phyloP scores from a whole-genome alignment of 2,797 vertebrate genomes.

The Pogonophryne albipinna region DNA sequence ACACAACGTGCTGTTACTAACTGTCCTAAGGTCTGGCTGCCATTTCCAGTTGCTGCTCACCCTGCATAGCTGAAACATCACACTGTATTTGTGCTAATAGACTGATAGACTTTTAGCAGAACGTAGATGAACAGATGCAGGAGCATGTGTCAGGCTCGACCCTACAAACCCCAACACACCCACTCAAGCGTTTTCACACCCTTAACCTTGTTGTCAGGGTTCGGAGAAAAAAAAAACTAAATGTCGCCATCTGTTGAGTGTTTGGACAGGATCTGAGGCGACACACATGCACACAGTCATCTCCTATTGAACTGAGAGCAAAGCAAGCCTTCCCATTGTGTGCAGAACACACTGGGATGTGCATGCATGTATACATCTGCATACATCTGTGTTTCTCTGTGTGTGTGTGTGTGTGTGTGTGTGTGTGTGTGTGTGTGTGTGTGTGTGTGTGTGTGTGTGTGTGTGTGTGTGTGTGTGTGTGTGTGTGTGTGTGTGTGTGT shows the following conservation, averaged over 20 bases:
- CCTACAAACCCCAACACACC: slow-evolving; percentile 42
- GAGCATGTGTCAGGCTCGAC: slow-evolving; percentile 54
- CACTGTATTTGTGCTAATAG: not conserved
- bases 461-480: slow-evolving; percentile 4
- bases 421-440: slow-evolving; percentile 11
- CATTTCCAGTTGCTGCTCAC: too few relatives aligned
- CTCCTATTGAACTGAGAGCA: slow-evolving; percentile 10
- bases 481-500: slow-evolving; percentile 2
- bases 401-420: slow-evolving; percentile 1
- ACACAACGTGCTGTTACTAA: too few relatives aligned
- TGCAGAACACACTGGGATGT: slow-evolving; percentile 18
- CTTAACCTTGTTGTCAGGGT: slow-evolving; percentile 56
- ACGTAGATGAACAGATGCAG: slow-evolving; percentile 34
- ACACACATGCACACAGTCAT: slow-evolving; percentile 31
- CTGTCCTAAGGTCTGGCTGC: too few relatives aligned
- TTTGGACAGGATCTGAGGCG: slow-evolving; percentile 46
- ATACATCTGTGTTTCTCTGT: slow-evolving; percentile 18
- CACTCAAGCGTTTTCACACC: slow-evolving; percentile 54
- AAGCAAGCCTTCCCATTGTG: slow-evolving; percentile 24
- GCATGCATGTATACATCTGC: slow-evolving; percentile 31
- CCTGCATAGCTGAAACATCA: too few relatives aligned
- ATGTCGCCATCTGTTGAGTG: slow-evolving; percentile 75
- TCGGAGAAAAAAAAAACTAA: slow-evolving; percentile 17
- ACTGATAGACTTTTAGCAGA: not conserved
- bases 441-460: slow-evolving; percentile 14